A percentile compares a stretch with the other conserved stretches of the same genome.
Evolutionary conservation across 2,888 invertebrate species (phyloP).

Genomic region (Yponomeuta cagnagella): DNA sequence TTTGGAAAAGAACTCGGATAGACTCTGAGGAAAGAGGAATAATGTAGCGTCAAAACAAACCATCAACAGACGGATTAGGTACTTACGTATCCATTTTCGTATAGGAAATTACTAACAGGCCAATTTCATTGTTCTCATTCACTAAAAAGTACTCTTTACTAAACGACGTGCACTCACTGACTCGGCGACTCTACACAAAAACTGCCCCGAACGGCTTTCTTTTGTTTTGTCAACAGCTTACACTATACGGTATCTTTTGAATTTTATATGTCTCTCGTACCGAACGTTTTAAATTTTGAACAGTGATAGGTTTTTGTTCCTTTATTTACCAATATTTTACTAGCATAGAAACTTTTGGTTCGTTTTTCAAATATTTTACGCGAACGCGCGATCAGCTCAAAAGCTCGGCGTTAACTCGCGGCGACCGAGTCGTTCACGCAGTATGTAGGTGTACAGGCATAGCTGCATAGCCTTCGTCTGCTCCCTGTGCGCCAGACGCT

Average conservation of each 20-base stretch:
- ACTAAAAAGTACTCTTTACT: conserved; percentile 35
- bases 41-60: neutral
- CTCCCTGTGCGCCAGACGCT: conserved; percentile 64
- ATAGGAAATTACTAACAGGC: conserved; percentile 56
- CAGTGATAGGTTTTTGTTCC: neutral
- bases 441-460: conserved; percentile 45
- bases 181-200: conserved; percentile 32
- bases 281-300: neutral
- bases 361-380: conserved; percentile 21
- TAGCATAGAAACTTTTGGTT: conserved; percentile 2
- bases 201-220: conserved; percentile 29
- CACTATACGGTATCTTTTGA: conserved; percentile 34
- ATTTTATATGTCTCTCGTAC: conserved; percentile 31
- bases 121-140: conserved; percentile 59
- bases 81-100: conserved; percentile 71
- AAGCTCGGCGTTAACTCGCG: conserved; percentile 67
- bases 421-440: conserved; percentile 38
- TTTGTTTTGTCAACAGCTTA: conserved; percentile 23
- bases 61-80: conserved; percentile 18
- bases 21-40: neutral
- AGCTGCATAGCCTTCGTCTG: conserved; percentile 48
- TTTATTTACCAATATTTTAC: neutral
- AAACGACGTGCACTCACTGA: conserved; percentile 37
- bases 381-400: conserved; percentile 67
- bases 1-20: neutral